Evolutionary conservation across 2,113 vertebrate species (phyloP).

Genomic region (Taxidea taxus): DNA sequence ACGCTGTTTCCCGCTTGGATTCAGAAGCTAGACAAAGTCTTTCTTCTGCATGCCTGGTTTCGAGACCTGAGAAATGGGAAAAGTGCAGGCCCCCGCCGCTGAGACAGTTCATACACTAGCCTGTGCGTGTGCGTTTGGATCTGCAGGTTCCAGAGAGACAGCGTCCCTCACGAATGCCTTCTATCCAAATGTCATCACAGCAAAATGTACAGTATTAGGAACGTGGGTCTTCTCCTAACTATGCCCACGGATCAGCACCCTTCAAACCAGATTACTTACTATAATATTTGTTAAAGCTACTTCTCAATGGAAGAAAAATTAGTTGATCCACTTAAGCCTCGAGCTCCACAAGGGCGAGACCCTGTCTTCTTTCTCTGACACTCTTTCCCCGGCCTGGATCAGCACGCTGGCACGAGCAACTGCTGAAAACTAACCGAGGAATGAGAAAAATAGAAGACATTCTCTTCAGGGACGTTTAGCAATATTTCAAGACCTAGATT

Average conservation of each 20-base stretch:
- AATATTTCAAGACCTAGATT: not conserved
- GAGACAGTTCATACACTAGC: not conserved
- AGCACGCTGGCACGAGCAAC: too few relatives aligned
- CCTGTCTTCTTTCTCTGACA: too few relatives aligned
- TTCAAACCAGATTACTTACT: not conserved
- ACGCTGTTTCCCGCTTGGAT: not conserved
- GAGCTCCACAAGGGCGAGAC: not conserved
- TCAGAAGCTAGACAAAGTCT: not conserved
- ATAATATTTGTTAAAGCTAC: not conserved
- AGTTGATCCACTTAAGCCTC: not conserved
- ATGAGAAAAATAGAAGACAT: not conserved
- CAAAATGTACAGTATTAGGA: not conserved
- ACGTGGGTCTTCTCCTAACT: not conserved
- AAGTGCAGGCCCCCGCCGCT: not conserved
- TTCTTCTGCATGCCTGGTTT: not conserved
- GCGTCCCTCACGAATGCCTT: not conserved
- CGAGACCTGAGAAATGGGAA: not conserved
- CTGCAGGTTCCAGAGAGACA: not conserved
- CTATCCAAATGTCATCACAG: not conserved
- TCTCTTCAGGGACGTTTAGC: not conserved
- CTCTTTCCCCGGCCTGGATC: rapidly evolving
- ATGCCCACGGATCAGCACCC: not conserved
- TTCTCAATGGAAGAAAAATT: not conserved
- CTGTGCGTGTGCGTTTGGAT: too few relatives aligned
- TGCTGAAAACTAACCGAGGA: not conserved